phyloP scores from a whole-genome alignment of 2,113 vertebrate species.

The Craseonycteris thonglongyai region DNA sequence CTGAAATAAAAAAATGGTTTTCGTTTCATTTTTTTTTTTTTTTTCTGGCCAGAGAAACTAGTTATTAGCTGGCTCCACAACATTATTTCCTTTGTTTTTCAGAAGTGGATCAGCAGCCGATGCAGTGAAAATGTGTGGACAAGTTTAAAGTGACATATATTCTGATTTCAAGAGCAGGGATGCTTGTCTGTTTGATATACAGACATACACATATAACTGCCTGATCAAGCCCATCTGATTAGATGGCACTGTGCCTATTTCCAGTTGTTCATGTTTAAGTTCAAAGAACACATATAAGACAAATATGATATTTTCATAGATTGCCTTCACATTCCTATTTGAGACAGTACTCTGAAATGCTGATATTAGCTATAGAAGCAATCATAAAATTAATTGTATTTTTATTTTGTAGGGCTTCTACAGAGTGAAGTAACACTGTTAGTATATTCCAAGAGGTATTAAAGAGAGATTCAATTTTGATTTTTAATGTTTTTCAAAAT shows the following conservation, averaged over 20 bases:
- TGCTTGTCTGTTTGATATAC: not conserved
- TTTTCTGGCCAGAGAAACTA: not conserved
- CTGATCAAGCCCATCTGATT: not conserved
- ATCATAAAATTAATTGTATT: not conserved
- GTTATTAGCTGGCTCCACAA: not conserved
- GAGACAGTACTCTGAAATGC: not conserved
- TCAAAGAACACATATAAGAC: not conserved
- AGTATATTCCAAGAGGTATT: not conserved
- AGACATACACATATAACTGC: not conserved
- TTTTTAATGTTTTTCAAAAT: not conserved
- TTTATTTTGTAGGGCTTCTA: not conserved
- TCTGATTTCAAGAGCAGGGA: not conserved
- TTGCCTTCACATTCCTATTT: not conserved
- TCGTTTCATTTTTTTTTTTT: not conserved
- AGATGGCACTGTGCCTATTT: not conserved
- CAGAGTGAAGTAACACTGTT: not conserved
- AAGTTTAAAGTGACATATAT: not conserved
- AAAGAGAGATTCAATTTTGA: not conserved
- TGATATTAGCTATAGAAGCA: not conserved
- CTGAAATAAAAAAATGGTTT: not conserved
- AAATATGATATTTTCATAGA: not conserved
- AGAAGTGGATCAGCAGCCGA: not conserved
- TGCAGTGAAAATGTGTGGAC: slow-evolving; percentile 1
- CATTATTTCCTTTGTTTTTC: not conserved
- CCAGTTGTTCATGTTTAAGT: not conserved